A percentile compares a stretch with the other conserved stretches of the same genome.
Conservation (phyloP, 2,888 invertebrate genomes). For the Hydroisotoma schaefferi region DNA sequence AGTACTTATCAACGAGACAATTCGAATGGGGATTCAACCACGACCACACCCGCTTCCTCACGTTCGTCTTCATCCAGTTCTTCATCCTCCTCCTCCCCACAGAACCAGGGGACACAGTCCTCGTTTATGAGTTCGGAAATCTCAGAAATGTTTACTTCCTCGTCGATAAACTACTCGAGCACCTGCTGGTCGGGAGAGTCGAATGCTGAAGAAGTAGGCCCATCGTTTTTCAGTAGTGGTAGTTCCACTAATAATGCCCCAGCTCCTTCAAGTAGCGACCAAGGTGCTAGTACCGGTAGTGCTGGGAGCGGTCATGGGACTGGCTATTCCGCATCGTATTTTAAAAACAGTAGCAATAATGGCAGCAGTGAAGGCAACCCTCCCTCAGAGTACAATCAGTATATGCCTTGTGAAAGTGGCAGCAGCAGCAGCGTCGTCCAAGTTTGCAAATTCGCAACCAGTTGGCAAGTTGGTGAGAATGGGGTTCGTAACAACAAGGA, state of each 20-base stretch:
- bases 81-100: conserved; percentile 1
- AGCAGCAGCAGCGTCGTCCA: conserved; percentile 10
- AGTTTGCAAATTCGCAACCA: no score
- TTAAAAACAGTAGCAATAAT: no score
- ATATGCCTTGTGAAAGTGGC: conserved; percentile 22
- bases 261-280: no score
- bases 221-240: conserved; percentile 7
- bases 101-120: no score
- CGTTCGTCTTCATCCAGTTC: conserved; percentile 7
- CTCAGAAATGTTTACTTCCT: conserved; percentile 12
- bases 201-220: background rate
- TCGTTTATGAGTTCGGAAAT: conserved; percentile 12
- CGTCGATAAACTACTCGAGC: conserved; percentile 1
- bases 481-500: no score
- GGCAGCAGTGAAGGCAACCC: no score
- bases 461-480: no score
- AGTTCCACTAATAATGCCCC: background rate
- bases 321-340: no score
- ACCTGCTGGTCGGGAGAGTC: conserved; percentile 2
- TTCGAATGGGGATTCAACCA: background rate
- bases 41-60: background rate
- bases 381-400: conserved; percentile 34
- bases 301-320: no score
- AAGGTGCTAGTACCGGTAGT: no score
- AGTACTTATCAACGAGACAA: background rate